Percentiles rank a stretch among this genome's conserved stretches.
These are phyloP conservation scores for Lophotriccus pileatus DNA, from an alignment of 2,797 vertebrate genomes.

Conservation along the genomic window DNA sequence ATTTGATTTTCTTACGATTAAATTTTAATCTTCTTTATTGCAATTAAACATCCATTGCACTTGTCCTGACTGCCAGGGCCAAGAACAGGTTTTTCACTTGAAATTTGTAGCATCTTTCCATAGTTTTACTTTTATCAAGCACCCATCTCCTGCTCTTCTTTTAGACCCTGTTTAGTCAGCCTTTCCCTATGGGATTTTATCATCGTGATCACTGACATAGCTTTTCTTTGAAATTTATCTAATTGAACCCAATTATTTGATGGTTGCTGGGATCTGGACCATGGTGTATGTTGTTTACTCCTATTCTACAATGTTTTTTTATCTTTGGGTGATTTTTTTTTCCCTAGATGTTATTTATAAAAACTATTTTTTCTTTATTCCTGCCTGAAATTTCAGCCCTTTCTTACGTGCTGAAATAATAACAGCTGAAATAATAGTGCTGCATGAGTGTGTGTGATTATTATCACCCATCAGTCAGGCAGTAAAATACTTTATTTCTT, in stretches of 20 bases:
- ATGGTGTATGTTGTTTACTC: neutral
- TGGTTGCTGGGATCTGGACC: neutral
- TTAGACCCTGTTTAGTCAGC: neutral
- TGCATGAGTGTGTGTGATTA: neutral
- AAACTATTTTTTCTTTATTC: neutral
- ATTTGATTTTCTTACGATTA: neutral
- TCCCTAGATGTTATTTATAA: neutral
- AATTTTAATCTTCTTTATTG: neutral
- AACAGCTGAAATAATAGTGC: neutral
- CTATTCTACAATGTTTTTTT: neutral
- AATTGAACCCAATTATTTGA: neutral
- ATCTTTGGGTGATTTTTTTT: neutral
- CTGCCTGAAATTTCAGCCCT: neutral
- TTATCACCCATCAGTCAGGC: neutral
- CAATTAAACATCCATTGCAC: neutral
- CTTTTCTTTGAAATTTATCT: neutral
- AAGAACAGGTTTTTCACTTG: neutral
- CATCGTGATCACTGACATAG: neutral
- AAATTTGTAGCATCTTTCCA: neutral
- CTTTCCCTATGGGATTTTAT: neutral
- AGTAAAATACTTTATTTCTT: neutral
- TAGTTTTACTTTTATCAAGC: neutral
- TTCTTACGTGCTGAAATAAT: neutral
- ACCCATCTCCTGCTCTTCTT: neutral
- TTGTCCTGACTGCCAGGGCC: neutral